Evolutionary conservation across 1,140 invertebrate species (phyloP).

Genomic region (Drosophila suzukii): DNA sequence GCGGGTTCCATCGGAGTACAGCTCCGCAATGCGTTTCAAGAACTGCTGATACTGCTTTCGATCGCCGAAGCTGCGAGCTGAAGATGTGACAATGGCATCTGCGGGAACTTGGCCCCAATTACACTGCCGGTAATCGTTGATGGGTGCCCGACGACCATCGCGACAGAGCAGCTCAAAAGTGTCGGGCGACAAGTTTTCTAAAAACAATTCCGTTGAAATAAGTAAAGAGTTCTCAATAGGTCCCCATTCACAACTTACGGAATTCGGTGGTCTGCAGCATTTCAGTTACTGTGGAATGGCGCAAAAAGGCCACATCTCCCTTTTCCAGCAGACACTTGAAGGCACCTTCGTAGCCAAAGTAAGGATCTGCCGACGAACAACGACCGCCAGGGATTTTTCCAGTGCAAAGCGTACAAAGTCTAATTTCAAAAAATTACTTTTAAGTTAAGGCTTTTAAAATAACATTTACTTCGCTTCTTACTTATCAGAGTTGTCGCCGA

Average conservation of each 20-base stretch:
- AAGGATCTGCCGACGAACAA: slow-evolving; percentile 95
- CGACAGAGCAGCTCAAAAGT: slow-evolving; percentile 94
- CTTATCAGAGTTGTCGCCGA: slow-evolving; percentile 91
- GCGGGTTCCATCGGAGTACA: slow-evolving; percentile 83
- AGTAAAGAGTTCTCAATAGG: not conserved
- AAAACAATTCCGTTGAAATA: slow-evolving; percentile 15
- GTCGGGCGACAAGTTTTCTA: slow-evolving; percentile 87
- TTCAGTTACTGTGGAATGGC: slow-evolving; percentile 93
- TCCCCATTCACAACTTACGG: slow-evolving; percentile 82
- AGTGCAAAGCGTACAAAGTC: slow-evolving; percentile 93
- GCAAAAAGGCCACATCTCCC: slow-evolving; percentile 96
- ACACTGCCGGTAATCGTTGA: slow-evolving; percentile 91
- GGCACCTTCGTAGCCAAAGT: slow-evolving; percentile 95
- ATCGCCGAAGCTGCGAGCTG: slow-evolving; percentile 88
- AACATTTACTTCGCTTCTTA: slow-evolving; percentile 42
- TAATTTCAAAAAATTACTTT: not conserved
- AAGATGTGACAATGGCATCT: slow-evolving; percentile 94
- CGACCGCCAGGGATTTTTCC: slow-evolving; percentile 90
- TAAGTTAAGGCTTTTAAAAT: not conserved
- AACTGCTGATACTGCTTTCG: slow-evolving; percentile 88
- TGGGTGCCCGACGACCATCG: slow-evolving; percentile 89
- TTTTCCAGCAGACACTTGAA: slow-evolving; percentile 93
- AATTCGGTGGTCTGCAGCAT: slow-evolving; percentile 87
- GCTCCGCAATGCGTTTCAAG: slow-evolving; percentile 85
- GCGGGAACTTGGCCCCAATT: slow-evolving; percentile 95